Evolutionary conservation across 2,888 invertebrate species (phyloP), one percentile per base, ranked within the genome.

Genomic region (Apodemia hepburni): DNA sequence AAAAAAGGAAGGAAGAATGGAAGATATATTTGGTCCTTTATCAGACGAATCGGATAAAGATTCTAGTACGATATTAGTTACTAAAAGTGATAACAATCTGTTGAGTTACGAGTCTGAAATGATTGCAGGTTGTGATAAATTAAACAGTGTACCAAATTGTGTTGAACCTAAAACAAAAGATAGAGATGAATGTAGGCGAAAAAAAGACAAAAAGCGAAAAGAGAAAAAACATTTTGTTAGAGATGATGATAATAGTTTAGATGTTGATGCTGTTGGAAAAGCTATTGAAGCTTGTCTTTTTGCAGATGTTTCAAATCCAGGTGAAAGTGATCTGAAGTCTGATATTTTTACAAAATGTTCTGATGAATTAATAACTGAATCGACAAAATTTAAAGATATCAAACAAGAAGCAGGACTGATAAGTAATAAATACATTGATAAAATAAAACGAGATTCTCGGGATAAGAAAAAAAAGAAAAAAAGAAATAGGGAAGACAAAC

Each of bases 401-500:
- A 69, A 69, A 66, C 61, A 59, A 54, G 67, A 72, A 65, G 29
- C 64, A 51, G 33, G 67, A 17, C 60, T 69, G 49, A 61, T 65
- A 22, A 65, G 66, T 49, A 70, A 72, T 54, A 73, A 75, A 54
- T 69, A 69, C 18, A 67, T 64, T 77, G 82, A 73, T 75, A 92
- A 74, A 92, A 87, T 71, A 77, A 92, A 73, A 90, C 93, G 82
- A 69, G 93, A 95, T 69, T 89, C 90, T 61, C 95, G 95, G 76
- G 96, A 96, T 71, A 96, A 95, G 83, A 96, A 96, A 82, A 97
- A 97, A 85, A 97, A 97, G 80, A 94, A 96, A 73, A 97, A 97
- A 80, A 96, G 95, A 76, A 96, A 94, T 62, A 96, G 95, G 78
- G 97, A 97, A 73, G 96, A 96, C 66, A 93, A 94, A 68, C 94